Base-by-base conservation (phyloP, 2,888 invertebrate species). In the Cephus pulcher region DNA sequence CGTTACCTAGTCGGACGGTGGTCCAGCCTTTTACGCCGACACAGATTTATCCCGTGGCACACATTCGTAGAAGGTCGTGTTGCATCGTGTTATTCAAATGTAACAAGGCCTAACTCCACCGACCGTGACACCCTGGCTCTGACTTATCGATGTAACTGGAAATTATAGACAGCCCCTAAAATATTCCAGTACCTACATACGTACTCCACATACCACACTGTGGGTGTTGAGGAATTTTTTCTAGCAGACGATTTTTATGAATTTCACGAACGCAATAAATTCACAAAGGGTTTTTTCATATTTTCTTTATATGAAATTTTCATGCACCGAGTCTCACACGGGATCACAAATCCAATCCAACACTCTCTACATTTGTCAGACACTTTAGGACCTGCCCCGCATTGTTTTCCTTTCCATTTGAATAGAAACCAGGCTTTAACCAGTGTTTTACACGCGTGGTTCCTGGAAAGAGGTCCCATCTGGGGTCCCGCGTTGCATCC, bases 51-150 rank as follows among this genome's bases (percentile, higher is more conserved):
- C 82, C 84, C 84, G 84, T 83, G 85, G 80, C 86, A 84, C 83
- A 86, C 84, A 86, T 87, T 85, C 87, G 84, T 84, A 85, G 86
- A 82, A 88, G 86, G 86, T 86, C 87, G 86, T 89, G 89, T 90
- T 86, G 89, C 82, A 81, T 81, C 89, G 84, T 89, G 90, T 90
- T 90, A 90, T 90, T 90, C 86, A 90, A 90, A 90, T 90, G 87
- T 84, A 87, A 88, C 88, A 88, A 80, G 86, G 84, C 75, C 81
- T 80, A 80, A 82, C 78, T 70, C 70, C 69, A 34, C 75, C 32
- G 12, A 71, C 71, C 71, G 2, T 34, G 71, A 35, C 74, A 30
- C 74, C n/a, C 74, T 68, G 78, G 77, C 76, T 77, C 78, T 87
- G 85, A 87, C 86, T 88, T 88, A 88, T 88, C 87, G 84, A 84